Evolutionary conservation across 1,140 invertebrate genomes (phyloP).

Genomic region (Steinernema feltiae): DNA sequence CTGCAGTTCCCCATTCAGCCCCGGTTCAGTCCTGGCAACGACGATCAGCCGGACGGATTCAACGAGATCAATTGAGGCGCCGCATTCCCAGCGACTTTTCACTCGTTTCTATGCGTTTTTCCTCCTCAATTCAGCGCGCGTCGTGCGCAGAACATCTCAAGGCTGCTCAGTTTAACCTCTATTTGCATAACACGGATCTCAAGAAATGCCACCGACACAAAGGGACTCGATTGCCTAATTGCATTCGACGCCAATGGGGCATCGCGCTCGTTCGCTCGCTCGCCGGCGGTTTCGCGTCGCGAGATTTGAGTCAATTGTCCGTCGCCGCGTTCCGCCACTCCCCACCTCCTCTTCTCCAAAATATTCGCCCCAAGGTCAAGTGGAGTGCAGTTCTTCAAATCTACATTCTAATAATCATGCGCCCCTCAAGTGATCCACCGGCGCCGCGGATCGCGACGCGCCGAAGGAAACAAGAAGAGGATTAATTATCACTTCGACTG

Average conservation of each 20-base stretch:
- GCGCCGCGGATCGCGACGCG: too few species aligned
- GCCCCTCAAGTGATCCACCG: too few species aligned
- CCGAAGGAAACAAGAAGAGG: too few species aligned
- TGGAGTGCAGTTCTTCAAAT: slow-evolving; percentile 3
- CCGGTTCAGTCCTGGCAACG: too few species aligned
- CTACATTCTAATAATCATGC: background rate
- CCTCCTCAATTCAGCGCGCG: background rate
- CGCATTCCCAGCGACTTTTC: too few species aligned
- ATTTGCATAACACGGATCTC: background rate
- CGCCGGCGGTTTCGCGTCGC: background rate
- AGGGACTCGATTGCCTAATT: slow-evolving; percentile 12
- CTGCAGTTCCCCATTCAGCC: too few species aligned
- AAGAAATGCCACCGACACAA: background rate
- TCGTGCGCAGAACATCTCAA: too few species aligned
- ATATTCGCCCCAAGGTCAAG: background rate
- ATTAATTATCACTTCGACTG: too few species aligned
- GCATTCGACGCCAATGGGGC: slow-evolving; percentile 10
- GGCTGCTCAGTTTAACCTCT: background rate
- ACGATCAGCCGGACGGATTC: too few species aligned
- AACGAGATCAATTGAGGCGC: too few species aligned
- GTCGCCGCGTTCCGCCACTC: background rate
- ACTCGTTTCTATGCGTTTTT: background rate
- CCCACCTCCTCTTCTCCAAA: background rate
- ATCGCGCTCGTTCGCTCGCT: background rate
- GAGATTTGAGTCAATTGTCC: slow-evolving; percentile 14